Evolutionary conservation across 2,888 invertebrate species (phyloP).

Genomic region (Dicranocentrus wangi): DNA sequence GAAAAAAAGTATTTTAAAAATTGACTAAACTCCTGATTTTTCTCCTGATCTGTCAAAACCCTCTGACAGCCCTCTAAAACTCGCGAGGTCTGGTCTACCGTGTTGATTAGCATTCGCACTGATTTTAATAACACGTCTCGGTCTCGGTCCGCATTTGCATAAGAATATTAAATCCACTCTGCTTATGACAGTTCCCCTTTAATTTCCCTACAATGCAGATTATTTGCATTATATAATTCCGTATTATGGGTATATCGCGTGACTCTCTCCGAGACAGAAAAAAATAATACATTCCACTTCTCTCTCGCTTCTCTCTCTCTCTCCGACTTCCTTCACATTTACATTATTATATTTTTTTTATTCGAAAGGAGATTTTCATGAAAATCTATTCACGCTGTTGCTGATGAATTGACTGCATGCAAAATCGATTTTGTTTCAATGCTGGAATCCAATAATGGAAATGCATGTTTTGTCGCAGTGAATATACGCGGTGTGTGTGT

Average conservation of each 20-base stretch:
- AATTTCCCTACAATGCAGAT: slow-evolving; percentile 27
- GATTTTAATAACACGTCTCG: no score
- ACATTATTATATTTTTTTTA: slow-evolving; percentile 7
- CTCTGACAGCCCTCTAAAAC: no score
- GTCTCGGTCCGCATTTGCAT: no score
- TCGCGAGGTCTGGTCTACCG: no score
- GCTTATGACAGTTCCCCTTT: slow-evolving; percentile 29
- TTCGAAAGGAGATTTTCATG: slow-evolving; percentile 7
- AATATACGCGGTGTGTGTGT: not conserved
- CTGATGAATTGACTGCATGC: slow-evolving; percentile 59
- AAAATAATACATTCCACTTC: no score
- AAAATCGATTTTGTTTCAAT: slow-evolving; percentile 55
- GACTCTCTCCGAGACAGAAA: slow-evolving; percentile 27
- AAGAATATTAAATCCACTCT: slow-evolving; percentile 3
- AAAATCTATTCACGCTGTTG: slow-evolving; percentile 34
- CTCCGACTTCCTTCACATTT: not conserved
- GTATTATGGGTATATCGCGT: slow-evolving; percentile 35
- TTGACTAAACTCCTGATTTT: no score
- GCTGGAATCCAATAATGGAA: slow-evolving; percentile 42
- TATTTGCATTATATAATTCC: slow-evolving; percentile 36
- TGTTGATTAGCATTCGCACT: no score
- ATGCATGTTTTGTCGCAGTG: slow-evolving; percentile 34
- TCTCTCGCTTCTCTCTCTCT: not conserved
- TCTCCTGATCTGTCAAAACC: no score
- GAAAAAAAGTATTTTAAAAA: no score